Conservation (phyloP, 2,888 invertebrate genomes). For the Melinaea marsaeus region DNA sequence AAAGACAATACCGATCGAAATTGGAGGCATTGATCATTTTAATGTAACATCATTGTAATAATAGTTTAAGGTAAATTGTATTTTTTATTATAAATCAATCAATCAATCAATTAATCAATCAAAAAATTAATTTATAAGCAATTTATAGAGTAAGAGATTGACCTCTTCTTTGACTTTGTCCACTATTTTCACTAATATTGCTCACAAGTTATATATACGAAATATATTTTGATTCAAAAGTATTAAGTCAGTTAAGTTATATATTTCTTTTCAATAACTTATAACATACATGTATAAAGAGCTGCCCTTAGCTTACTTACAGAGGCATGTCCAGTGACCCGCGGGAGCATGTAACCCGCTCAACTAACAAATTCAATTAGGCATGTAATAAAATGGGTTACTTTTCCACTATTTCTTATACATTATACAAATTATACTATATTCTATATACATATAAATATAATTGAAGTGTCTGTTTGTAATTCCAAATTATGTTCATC, state of each 20-base stretch:
- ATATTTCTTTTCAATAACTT: neutral
- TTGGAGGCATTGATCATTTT: neutral
- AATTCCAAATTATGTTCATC: too few species aligned
- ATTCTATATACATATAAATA: neutral
- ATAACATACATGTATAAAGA: conserved; percentile 27
- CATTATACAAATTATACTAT: conserved; percentile 20
- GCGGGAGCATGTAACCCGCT: conserved; percentile 25
- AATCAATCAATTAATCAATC: too few species aligned
- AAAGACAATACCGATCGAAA: neutral
- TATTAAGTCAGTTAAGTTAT: neutral
- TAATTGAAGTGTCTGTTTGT: too few species aligned
- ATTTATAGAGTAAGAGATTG: conserved; percentile 22
- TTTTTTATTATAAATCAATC: too few species aligned
- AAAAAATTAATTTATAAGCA: conserved; percentile 25
- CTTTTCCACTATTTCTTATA: conserved; percentile 28
- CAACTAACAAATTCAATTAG: conserved; percentile 37
- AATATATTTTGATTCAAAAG: neutral
- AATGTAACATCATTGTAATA: too few species aligned
- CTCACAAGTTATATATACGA: neutral
- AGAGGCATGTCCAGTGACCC: conserved; percentile 26
- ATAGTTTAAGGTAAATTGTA: too few species aligned
- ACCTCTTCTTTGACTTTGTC: conserved; percentile 29
- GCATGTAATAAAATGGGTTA: conserved; percentile 36
- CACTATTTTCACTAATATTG: neutral
- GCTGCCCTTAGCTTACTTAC: conserved; percentile 26